phyloP scores from a whole-genome alignment of 2,888 invertebrate genomes.

The Cylindroiulus punctatus region DNA sequence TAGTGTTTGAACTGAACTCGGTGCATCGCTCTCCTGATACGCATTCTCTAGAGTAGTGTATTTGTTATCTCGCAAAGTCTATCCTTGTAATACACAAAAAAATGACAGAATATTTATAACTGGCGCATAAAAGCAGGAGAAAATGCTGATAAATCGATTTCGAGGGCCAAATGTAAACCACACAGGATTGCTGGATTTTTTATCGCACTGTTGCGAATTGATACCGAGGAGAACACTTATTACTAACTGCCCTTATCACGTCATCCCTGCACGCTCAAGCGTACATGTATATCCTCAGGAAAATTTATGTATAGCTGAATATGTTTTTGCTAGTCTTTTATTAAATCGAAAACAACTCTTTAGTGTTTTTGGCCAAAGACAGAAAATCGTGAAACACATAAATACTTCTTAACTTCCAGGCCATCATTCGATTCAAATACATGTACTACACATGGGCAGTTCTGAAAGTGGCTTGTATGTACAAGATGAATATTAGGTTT shows the following conservation, averaged over 20 bases:
- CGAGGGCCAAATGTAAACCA: not conserved
- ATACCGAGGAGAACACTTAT: constrained; percentile 41
- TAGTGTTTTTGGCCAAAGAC: not conserved
- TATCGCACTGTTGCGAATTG: constrained; percentile 34
- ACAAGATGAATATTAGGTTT: too few species aligned
- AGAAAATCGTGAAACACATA: not conserved
- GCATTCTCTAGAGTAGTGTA: constrained; percentile 1
- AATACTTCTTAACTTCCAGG: not conserved
- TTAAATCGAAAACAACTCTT: not conserved
- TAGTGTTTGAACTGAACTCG: not conserved
- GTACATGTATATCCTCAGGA: not conserved
- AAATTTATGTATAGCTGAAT: not conserved
- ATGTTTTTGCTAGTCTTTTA: not conserved
- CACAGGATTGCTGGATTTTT: not conserved
- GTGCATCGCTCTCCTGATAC: constrained; percentile 3
- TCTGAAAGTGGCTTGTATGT: too few species aligned
- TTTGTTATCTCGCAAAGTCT: constrained; percentile 28
- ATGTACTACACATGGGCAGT: too few species aligned
- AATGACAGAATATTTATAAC: constrained; percentile 35
- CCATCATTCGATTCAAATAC: too few species aligned
- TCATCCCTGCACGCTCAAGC: not conserved
- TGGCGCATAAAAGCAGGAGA: not conserved
- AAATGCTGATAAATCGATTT: constrained; percentile 45
- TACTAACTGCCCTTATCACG: not conserved
- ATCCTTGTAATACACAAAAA: constrained; percentile 43